phyloP scores from a whole-genome alignment of 2,113 vertebrate species.

The Microtus ochrogaster region DNA sequence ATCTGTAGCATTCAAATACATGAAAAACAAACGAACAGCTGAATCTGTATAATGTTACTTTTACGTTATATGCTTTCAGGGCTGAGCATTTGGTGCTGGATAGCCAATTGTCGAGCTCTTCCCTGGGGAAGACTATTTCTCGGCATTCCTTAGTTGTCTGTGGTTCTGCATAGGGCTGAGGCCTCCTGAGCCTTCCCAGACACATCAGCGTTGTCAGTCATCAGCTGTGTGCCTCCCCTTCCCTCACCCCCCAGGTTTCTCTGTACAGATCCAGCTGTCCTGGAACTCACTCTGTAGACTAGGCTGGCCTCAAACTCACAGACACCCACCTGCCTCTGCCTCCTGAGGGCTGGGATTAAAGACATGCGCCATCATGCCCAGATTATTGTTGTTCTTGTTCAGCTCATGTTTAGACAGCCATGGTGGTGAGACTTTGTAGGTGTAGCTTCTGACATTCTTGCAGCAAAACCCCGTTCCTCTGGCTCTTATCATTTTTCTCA shows the following conservation, averaged over 20 bases:
- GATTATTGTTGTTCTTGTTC: background rate
- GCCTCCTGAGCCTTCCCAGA: background rate
- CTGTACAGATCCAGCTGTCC: background rate
- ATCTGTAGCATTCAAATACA: background rate
- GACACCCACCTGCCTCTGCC: background rate
- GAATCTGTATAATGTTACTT: background rate
- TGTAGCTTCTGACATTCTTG: background rate
- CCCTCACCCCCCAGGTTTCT: background rate
- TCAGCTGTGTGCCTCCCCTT: too few species aligned
- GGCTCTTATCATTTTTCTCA: background rate
- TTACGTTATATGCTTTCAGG: background rate
- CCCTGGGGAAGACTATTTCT: background rate
- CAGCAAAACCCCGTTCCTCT: background rate
- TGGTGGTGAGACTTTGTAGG: background rate
- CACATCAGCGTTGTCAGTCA: background rate
- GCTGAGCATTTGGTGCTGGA: background rate
- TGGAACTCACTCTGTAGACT: background rate
- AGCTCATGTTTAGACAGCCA: background rate
- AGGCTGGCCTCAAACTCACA: background rate
- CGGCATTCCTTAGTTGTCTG: background rate
- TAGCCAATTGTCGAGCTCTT: background rate
- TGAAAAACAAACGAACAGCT: background rate
- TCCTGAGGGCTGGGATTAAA: background rate
- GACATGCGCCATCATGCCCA: background rate
- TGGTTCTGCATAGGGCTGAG: background rate